Percentiles rank a stretch among this genome's conserved stretches.
Conservation (phyloP, 2,888 invertebrate genomes). For the Thereva nobilitata region DNA sequence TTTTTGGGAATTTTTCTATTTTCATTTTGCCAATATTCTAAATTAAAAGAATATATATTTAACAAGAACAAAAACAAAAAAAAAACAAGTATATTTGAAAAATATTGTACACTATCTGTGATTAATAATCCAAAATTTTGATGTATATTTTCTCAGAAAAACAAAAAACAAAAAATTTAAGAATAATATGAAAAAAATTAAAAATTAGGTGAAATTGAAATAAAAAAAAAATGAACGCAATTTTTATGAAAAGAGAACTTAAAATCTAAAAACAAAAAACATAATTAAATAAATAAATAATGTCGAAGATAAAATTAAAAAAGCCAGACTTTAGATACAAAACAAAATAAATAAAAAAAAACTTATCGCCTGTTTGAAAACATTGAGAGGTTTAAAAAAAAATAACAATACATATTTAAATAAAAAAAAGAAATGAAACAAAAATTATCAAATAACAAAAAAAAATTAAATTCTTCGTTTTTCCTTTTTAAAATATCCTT, state of each 20-base stretch:
- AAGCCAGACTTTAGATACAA: conserved; percentile 40
- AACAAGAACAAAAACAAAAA: conserved; percentile 22
- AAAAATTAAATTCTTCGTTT: too few species aligned
- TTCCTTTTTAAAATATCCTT: conserved; percentile 38
- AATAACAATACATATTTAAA: conserved; percentile 15
- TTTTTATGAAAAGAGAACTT: conserved; percentile 31
- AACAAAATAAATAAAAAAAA: conserved; percentile 35
- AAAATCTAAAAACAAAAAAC: conserved; percentile 46
- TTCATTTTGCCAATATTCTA: conserved; percentile 35
- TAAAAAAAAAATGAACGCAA: conserved; percentile 45
- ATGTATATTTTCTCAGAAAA: conserved; percentile 58
- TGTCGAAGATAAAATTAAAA: conserved; percentile 42
- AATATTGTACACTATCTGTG: conserved; percentile 60
- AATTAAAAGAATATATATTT: conserved; percentile 29
- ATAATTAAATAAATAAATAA: conserved; percentile 42
- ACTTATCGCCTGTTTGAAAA: conserved; percentile 45
- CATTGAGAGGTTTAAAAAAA: conserved; percentile 45
- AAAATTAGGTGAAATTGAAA: conserved; percentile 41
- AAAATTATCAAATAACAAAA: conserved; percentile 37
- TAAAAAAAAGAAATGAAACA: conserved; percentile 39
- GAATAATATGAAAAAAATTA: conserved; percentile 44
- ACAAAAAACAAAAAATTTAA: conserved; percentile 45
- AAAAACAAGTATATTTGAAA: conserved; percentile 36
- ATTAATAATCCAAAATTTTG: conserved; percentile 61
- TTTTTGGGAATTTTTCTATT: conserved; percentile 28